A percentile compares a stretch with the other conserved stretches of the same genome.
Evolutionary conservation across 2,113 vertebrate species (phyloP).

Genomic region (Chiloscyllium plagiosum): DNA sequence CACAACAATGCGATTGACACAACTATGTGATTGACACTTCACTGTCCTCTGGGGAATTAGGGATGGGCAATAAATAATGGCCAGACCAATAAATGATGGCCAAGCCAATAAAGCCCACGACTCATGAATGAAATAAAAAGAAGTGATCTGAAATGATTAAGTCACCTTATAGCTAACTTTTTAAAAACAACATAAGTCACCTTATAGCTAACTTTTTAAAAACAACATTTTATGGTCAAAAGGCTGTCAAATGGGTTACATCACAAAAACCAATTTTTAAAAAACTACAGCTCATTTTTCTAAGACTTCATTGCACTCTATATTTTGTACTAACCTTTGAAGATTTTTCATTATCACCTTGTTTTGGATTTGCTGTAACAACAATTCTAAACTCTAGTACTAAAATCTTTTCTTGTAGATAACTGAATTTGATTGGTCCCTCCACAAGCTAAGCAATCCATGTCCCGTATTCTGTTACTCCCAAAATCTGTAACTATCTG

Average conservation of each 20-base stretch:
- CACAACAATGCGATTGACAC: too few relatives aligned
- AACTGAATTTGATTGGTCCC: neutral
- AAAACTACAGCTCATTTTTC: neutral
- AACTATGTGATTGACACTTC: too few relatives aligned
- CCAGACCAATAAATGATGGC: too few relatives aligned
- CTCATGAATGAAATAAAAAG: too few relatives aligned
- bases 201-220: neutral
- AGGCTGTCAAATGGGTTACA: neutral
- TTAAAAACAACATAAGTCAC: neutral
- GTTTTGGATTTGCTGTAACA: neutral
- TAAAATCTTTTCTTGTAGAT: neutral
- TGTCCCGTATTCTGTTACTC: neutral
- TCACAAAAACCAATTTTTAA: neutral
- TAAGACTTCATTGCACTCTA: neutral
- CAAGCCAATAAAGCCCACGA: too few relatives aligned
- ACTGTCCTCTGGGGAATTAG: too few relatives aligned
- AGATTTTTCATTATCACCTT: neutral
- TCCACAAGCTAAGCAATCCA: neutral
- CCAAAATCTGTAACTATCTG: neutral
- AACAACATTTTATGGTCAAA: neutral
- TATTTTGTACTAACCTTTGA: neutral
- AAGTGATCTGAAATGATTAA: neutral
- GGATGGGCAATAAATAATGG: too few relatives aligned
- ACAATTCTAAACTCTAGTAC: neutral
- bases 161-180: neutral